phyloP scores from a whole-genome alignment of 2,888 invertebrate species.

The Apoda limacodes region DNA sequence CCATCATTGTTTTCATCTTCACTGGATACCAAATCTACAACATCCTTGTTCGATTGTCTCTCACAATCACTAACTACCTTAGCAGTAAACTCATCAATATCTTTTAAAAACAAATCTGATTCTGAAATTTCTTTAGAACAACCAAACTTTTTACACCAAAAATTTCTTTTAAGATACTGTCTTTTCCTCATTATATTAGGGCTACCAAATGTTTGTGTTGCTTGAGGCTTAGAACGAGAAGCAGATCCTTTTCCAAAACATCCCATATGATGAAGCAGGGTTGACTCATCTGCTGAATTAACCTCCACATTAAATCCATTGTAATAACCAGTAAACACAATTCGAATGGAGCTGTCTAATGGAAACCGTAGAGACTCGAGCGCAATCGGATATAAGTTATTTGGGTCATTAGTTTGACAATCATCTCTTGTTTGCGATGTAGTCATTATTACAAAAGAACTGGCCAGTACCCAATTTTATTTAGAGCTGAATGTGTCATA shows the following conservation, averaged over 20 bases:
- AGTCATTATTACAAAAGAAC: slow-evolving; percentile 47
- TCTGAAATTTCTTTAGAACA: slow-evolving; percentile 25
- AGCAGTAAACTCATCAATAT: slow-evolving; percentile 35
- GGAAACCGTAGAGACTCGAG: slow-evolving; percentile 55
- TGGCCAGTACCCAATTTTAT: slow-evolving; percentile 53
- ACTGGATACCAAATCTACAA: slow-evolving; percentile 59
- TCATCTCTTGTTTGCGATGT: slow-evolving; percentile 49
- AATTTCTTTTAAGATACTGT: slow-evolving; percentile 70
- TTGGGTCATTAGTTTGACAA: slow-evolving; percentile 59
- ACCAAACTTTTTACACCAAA: slow-evolving; percentile 60
- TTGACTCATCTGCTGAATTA: slow-evolving; percentile 68
- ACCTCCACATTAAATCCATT: slow-evolving; percentile 78
- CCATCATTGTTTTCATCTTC: slow-evolving; percentile 39
- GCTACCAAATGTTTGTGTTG: slow-evolving; percentile 37
- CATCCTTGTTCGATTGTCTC: slow-evolving; percentile 34
- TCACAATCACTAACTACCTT: slow-evolving; percentile 38
- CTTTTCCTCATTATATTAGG: slow-evolving; percentile 69
- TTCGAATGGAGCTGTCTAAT: slow-evolving; percentile 50
- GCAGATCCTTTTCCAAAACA: slow-evolving; percentile 81
- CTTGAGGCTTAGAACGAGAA: slow-evolving; percentile 68
- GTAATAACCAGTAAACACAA: slow-evolving; percentile 71
- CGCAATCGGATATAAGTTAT: slow-evolving; percentile 44
- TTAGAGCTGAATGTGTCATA: slow-evolving; percentile 41
- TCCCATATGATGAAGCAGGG: slow-evolving; percentile 75
- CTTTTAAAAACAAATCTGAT: slow-evolving; percentile 36